These are phyloP conservation scores for Phoxinus dragarum DNA, from an alignment of 2,797 vertebrate genomes.

Conservation along the genomic window DNA sequence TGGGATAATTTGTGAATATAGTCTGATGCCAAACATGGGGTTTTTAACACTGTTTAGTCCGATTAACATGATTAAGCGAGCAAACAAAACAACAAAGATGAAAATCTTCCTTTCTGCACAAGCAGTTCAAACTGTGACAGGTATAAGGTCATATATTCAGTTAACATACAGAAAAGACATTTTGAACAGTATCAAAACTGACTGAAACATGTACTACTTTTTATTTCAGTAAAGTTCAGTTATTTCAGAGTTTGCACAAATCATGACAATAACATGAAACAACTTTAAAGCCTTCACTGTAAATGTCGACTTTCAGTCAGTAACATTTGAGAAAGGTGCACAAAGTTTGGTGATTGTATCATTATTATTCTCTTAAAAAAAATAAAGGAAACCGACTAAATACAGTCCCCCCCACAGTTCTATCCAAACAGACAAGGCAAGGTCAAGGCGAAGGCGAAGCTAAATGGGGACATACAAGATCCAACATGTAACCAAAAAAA, in stretches of 20 bases:
- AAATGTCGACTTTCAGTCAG: conserved; percentile 2
- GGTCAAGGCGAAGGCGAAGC: conserved; percentile 60
- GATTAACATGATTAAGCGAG: conserved; percentile 28
- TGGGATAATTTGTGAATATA: neutral
- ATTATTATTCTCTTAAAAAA: conserved; percentile 5
- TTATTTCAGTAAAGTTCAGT: neutral
- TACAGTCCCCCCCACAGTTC: conserved; percentile 18
- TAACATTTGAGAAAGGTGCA: conserved; percentile 47
- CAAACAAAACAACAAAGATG: conserved; percentile 8
- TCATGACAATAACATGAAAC: conserved; percentile 17
- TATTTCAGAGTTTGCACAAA: neutral
- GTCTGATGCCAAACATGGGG: neutral
- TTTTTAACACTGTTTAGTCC: conserved; percentile 1
- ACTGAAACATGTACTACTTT: conserved; percentile 16
- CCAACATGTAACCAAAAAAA: conserved; percentile 59
- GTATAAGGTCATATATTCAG: conserved; percentile 1
- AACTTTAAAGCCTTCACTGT: conserved; percentile 44
- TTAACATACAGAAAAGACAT: conserved; percentile 27
- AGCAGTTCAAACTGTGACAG: conserved; percentile 5
- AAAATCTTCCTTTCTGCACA: conserved; percentile 32
- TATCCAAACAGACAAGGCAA: conserved; percentile 41
- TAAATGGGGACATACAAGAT: conserved; percentile 49
- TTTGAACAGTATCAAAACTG: conserved; percentile 41
- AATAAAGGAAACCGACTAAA: conserved; percentile 28
- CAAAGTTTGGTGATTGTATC: conserved; percentile 40